Conservation (phyloP, 2,113 vertebrate species). For the Heptranchias perlo region DNA sequence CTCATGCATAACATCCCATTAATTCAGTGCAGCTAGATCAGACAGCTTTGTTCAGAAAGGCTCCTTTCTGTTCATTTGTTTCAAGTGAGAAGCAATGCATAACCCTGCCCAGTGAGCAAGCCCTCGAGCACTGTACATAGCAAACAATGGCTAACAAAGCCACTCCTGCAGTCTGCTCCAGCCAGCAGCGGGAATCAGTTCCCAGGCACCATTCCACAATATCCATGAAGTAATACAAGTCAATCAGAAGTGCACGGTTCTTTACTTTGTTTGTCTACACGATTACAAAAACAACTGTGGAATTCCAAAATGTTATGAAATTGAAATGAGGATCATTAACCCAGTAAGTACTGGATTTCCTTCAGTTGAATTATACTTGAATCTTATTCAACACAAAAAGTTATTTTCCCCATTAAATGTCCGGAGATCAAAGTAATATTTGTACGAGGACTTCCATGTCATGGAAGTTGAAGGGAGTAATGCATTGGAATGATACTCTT, state of each 20-base stretch:
- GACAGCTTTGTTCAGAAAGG: constrained; percentile 42
- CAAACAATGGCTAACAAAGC: constrained; percentile 39
- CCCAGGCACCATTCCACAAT: constrained; percentile 24
- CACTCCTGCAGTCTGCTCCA: not conserved
- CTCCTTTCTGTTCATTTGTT: constrained; percentile 51
- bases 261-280: constrained; percentile 43
- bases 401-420: not conserved
- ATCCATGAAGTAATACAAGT: constrained; percentile 42
- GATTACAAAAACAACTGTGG: not conserved
- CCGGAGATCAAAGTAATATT: not conserved
- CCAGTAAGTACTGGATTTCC: constrained; percentile 1
- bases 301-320: not conserved
- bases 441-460: not conserved
- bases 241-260: constrained; percentile 31
- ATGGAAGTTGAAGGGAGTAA: not conserved
- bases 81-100: constrained; percentile 44
- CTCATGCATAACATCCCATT: constrained; percentile 36
- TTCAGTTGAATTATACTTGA: not conserved
- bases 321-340: not conserved
- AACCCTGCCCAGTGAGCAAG: constrained; percentile 38
- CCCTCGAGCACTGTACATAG: constrained; percentile 42
- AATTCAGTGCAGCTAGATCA: constrained; percentile 35
- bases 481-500: not conserved
- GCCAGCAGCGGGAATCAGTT: constrained; percentile 38
- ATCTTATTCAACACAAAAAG: not conserved